Evolutionary conservation across 2,797 vertebrate genomes (phyloP), one percentile per base, ranked within the genome.

Genomic region (Netta rufina): DNA sequence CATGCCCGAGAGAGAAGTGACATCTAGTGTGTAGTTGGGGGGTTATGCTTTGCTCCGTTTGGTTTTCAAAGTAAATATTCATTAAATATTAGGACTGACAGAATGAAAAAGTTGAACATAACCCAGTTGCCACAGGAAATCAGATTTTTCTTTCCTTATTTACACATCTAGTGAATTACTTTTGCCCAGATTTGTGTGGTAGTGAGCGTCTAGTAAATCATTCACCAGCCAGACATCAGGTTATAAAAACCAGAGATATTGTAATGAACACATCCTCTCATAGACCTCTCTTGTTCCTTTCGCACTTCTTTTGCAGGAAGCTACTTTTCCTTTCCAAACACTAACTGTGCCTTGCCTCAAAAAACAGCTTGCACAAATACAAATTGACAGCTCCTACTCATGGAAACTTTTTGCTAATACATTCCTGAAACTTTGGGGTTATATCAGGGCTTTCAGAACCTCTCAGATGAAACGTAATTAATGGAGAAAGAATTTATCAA

Each of bases 241-340:
- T 57, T 87, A 45, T 1, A 72, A 67, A 62, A 91, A 90, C 61
- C 56, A 73, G 54, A 84, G 70, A 41, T 54, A 62, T 5, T 1
- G 0, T 18, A 25, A 43, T 61, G 39, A 61, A 81, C 72, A 51
- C 56, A 65, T 54, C 49, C 27, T 54, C 19, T 32, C 49, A 17
- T 0, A 62, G 70, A 38, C 33, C 56, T 84, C 61, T 56, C 47
- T 66, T 74, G 64, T 69, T 25, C n/a, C 17, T 58, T 87, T 66
- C 33, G 20, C 49, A 13, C 76, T 84, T 62, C 47, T 58, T 14
- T 24, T n/a, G 45, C 71, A 84, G 71, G 74, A 89, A 92, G 71
- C 41, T 84, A 11, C n/a, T 94, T 61, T 87, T 93, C 49, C 66
- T 81, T 89, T 93, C 62, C 81, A 87, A 94, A 69, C 38, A 32